Conservation (phyloP, 2,113 vertebrate genomes). For the Pycnonotus jocosus region DNA sequence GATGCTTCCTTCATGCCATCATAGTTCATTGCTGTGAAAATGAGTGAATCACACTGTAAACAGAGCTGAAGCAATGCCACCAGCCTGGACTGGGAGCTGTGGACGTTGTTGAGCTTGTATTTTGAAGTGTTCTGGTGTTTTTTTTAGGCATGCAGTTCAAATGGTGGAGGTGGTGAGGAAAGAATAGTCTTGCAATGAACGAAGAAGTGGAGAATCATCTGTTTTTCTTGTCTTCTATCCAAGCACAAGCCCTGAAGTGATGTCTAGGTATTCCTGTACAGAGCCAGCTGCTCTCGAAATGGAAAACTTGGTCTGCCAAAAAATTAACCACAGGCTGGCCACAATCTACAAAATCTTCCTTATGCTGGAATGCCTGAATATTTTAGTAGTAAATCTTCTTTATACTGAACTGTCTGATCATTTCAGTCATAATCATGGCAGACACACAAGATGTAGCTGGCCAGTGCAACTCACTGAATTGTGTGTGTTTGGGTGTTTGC, state of each 20-base stretch:
- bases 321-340: background rate
- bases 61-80: conserved; percentile 11
- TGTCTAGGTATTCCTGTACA: background rate
- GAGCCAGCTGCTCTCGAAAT: background rate
- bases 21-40: conserved; percentile 22
- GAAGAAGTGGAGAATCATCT: background rate
- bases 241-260: background rate
- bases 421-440: background rate
- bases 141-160: background rate
- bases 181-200: background rate
- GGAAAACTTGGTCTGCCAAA: background rate
- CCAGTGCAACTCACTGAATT: background rate
- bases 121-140: background rate
- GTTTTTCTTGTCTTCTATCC: background rate
- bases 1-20: conserved; percentile 42
- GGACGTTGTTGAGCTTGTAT: background rate
- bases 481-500: background rate
- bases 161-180: background rate
- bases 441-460: background rate
- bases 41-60: conserved; percentile 25
- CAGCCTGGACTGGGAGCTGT: background rate
- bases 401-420: background rate
- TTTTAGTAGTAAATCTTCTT: background rate
- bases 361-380: background rate
- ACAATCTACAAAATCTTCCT: background rate